Base-by-base conservation (phyloP, 2,113 vertebrate species). In the Antigone vipio region DNA sequence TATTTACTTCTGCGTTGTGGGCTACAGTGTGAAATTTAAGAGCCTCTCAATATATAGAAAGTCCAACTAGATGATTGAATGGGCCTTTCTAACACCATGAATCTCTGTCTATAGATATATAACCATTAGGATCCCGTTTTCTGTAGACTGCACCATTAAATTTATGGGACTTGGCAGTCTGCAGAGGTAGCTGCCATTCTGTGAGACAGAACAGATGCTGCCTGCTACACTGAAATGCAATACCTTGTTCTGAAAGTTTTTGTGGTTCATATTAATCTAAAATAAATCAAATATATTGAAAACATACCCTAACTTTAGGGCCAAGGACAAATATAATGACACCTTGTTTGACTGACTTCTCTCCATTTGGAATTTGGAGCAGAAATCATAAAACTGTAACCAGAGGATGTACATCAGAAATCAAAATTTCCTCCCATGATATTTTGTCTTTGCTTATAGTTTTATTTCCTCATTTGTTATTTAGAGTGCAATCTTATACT, bases 41-140 rank as follows among this genome's bases (percentile, higher is more conserved):
- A 93, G 75, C 26, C 30, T n/a, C 87, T 92, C 80, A 95, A 60
- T 92, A 87, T 74, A 93, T 7, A 47, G 86, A 8, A 96, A 89
- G 44, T 93, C 86, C 55, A 78, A 59, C 42, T 47, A 45, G 83
- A 75, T 87, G 89, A 95, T 89, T 86, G 79, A 97, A 78, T 84
- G 60, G 67, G 59, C 38, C 68, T 93, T 95, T 81, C 93, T 56
- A 75, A 52, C 47, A 15, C 59, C 44, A 75, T 91, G 80, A 94
- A 80, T 94, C 86, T 93, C 75, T 69, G 53, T 69, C 78, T 58
- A 11, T 80, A 77, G 71, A 94, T 94, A 93, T 50, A 90, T 85
- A 94, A 85, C 90, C 59, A 76, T 95, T 93, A 95, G 74, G 74
- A 85, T 86, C 82, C 88, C 71, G 59, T 52, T 88, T 96, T 88